Conservation (phyloP, 2,113 vertebrate species). For the Scomber scombrus region DNA sequence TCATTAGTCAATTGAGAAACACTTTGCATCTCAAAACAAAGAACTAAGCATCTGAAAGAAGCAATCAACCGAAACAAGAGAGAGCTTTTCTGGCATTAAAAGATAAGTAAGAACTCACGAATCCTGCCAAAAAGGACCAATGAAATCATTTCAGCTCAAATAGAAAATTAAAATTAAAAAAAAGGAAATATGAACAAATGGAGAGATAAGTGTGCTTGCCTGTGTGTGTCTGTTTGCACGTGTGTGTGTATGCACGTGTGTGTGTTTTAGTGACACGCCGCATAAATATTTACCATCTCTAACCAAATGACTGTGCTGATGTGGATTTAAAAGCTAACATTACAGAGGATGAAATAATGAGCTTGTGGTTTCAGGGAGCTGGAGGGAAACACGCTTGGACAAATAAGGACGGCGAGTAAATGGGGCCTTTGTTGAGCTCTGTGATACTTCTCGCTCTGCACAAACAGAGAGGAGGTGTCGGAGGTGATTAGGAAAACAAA, state of each 20-base stretch:
- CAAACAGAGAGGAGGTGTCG: constrained; percentile 71
- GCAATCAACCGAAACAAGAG: not conserved
- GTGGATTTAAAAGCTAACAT: constrained; percentile 74
- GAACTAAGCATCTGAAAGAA: not conserved
- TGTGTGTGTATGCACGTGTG: not conserved
- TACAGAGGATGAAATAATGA: constrained; percentile 75
- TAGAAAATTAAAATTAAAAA: not conserved
- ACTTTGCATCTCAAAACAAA: constrained; percentile 27
- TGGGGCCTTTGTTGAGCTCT: constrained; percentile 67
- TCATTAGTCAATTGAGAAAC: constrained; percentile 2
- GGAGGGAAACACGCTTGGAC: constrained; percentile 69
- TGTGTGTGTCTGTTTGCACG: constrained; percentile 13
- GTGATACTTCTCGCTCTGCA: constrained; percentile 66
- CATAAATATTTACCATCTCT: constrained; percentile 76
- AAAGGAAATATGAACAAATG: constrained; percentile 31
- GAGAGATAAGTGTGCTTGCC: not conserved
- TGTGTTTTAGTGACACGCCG: constrained; percentile 20
- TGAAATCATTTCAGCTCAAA: constrained; percentile 18
- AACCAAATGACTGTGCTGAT: constrained; percentile 72
- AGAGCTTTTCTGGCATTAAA: not conserved
- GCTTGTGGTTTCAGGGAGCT: constrained; percentile 75
- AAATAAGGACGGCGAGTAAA: constrained; percentile 68
- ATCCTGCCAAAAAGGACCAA: not conserved
- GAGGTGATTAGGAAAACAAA: constrained; percentile 76
- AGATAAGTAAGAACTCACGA: not conserved